Base-by-base conservation (phyloP, 2,113 vertebrate genomes). In the Crotalus helleri region DNA sequence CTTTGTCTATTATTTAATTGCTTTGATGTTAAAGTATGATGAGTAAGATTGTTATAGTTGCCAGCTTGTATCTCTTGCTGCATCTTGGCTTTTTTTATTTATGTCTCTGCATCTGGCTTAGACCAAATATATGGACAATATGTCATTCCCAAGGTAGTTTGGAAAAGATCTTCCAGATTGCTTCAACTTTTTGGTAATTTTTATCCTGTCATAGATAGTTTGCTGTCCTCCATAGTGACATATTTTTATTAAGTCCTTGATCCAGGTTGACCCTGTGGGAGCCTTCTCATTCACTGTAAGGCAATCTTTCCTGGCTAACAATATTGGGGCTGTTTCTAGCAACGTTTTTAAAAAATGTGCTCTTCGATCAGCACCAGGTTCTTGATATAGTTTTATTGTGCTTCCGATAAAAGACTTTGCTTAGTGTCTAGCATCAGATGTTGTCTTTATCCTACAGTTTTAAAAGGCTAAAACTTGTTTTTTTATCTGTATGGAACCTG, bases 221-320 rank as follows among this genome's bases (percentile, higher is more conserved):
- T 93, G 93, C 93, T 61, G 46, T 92, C 90, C 33, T 92, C 93
- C 55, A 85, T 15, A 39, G 87, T 93, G 87, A 93, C 87, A 92
- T 57, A 93, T 93, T 93, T 93, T 93, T 88, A 94, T 90, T 92
- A 94, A 92, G 93, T 94, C 91, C 91, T 94, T 94, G 93, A 94
- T 92, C 93, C 91, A 92, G 33, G 91, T 85, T 90, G 91, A 92
- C 93, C 90, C 93, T 87, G 19, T 49, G 57, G 74, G 74, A 92
- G 26, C 58, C 26, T 92, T 92, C 49, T 94, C 51, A 57, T 86
- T 90, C 74, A 92, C 90, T 90, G 87, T 87, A 92, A 90, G 57
- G 74, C 91, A 94, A 57, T 94, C 87, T 89, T 92, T 94, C 91
- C 81, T 94, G 74, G 91, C 74, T 92, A 90, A 89, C 49, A 92